A percentile compares a stretch with the other conserved stretches of the same genome.
These are phyloP conservation scores for Colostygia pectinataria DNA, from an alignment of 2,888 invertebrate species.

Conservation along the genomic window DNA sequence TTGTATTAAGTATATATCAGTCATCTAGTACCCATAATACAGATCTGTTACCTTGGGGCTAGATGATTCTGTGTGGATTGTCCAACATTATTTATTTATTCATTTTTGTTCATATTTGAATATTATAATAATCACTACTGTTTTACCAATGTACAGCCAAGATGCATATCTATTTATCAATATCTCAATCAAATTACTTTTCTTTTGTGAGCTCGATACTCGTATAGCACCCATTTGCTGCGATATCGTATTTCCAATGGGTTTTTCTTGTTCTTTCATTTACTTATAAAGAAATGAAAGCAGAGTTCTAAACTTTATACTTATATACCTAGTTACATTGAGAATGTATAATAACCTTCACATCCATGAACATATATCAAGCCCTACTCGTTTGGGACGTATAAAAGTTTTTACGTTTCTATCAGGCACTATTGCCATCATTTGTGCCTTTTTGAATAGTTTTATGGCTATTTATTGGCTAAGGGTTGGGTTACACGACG, in stretches of 20 bases:
- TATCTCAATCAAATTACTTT: slow-evolving; percentile 20
- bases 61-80: no score
- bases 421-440: slow-evolving; percentile 32
- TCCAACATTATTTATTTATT: no score
- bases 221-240: slow-evolving; percentile 32
- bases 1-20: no score
- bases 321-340: slow-evolving; percentile 29
- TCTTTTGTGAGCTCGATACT: slow-evolving; percentile 24
- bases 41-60: no score
- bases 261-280: slow-evolving; percentile 35
- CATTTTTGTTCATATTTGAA: slow-evolving; percentile 2
- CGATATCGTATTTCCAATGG: slow-evolving; percentile 35
- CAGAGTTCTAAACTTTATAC: slow-evolving; percentile 34
- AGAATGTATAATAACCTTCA: slow-evolving; percentile 28
- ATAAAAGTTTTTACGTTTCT: slow-evolving; percentile 36
- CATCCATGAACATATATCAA: slow-evolving; percentile 26
- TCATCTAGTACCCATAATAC: no score
- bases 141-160: neutral
- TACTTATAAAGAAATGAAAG: slow-evolving; percentile 31
- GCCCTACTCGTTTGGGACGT: slow-evolving; percentile 29
- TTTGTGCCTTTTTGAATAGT: slow-evolving; percentile 30
- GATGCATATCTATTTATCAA: slow-evolving; percentile 13
- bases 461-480: slow-evolving; percentile 30
- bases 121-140: slow-evolving; percentile 6
- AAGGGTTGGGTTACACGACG: slow-evolving; percentile 26